Conservation (phyloP, 1,140 invertebrate species). For the Brachionus manjavacas region DNA sequence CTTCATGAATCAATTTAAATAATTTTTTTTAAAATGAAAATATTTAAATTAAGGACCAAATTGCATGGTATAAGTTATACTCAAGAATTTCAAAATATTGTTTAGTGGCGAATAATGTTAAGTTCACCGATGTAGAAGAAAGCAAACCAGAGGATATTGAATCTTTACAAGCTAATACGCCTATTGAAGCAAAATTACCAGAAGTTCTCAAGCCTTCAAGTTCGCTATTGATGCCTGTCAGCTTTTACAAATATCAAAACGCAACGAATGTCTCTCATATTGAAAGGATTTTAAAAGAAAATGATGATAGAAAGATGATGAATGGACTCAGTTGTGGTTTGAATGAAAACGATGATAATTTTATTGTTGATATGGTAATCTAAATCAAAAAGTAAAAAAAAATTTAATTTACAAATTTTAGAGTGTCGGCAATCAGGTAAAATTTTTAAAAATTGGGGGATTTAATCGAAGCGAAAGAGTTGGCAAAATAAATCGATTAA, state of each 20-base stretch:
- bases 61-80: conserved; percentile 6
- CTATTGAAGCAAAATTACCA: background rate
- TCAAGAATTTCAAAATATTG: conserved; percentile 20
- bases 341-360: conserved; percentile 31
- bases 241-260: conserved; percentile 18
- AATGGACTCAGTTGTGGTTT: background rate
- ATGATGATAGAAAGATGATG: background rate
- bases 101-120: background rate
- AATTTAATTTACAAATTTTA: background rate
- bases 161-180: background rate
- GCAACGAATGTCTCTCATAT: background rate
- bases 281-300: background rate
- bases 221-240: background rate
- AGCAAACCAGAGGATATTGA: background rate
- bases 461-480: conserved; percentile 36
- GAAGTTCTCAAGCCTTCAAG: background rate
- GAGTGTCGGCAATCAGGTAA: conserved; percentile 26
- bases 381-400: background rate
- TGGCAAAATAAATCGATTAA: conserved; percentile 25
- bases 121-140: background rate
- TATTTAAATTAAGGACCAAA: background rate
- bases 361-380: conserved; percentile 35
- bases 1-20: no score
- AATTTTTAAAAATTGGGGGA: conserved; percentile 30
- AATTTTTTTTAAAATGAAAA: no score